These are phyloP conservation scores for Heliconius hewitsoni DNA, from an alignment of 1,140 invertebrate genomes.

Conservation along the genomic window DNA sequence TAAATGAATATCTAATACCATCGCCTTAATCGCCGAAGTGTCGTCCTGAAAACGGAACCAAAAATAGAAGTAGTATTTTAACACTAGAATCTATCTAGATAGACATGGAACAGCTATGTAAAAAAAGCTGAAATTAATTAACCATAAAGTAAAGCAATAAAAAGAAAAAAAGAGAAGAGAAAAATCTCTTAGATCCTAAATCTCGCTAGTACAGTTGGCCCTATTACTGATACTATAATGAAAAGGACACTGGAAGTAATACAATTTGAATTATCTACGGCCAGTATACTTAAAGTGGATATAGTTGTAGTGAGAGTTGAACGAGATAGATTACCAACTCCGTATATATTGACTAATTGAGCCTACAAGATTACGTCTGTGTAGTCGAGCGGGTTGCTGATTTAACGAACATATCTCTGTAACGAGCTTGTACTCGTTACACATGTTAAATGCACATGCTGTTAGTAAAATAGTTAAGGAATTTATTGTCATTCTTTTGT, in stretches of 20 bases:
- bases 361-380: conserved; percentile 24
- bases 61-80: no score
- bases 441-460: not conserved
- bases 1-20: no score
- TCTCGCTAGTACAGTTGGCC: not conserved
- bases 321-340: not conserved
- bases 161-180: not conserved
- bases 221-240: not conserved
- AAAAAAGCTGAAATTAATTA: no score
- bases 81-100: not conserved
- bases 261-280: not conserved
- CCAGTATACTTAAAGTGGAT: not conserved
- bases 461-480: not conserved
- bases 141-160: no score
- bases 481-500: not conserved
- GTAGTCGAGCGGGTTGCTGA: conserved; percentile 16
- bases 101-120: no score
- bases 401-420: conserved; percentile 1
- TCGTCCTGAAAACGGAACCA: no score
- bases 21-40: no score
- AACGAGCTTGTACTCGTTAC: conserved; percentile 10
- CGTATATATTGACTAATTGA: conserved; percentile 16
- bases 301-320: not conserved
- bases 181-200: not conserved
- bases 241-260: not conserved